Percentiles rank a stretch among this genome's conserved stretches.
These are phyloP conservation scores for Tiliacea citrago DNA, from an alignment of 2,888 invertebrate species.

Conservation along the genomic window DNA sequence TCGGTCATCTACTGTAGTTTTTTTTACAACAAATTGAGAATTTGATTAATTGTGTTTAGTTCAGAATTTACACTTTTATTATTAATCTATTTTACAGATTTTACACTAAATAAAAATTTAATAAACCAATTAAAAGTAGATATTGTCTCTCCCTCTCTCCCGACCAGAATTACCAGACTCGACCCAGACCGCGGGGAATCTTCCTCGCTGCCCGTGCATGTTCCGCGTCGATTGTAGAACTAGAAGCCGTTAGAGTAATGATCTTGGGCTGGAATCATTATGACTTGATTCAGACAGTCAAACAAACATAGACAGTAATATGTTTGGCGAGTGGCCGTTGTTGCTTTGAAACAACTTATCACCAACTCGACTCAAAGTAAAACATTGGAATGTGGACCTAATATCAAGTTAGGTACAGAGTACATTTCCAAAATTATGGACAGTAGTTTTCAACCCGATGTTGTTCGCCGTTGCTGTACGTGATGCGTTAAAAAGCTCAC, in stretches of 20 bases:
- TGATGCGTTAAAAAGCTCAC: background rate
- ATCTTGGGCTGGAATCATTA: background rate
- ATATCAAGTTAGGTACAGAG: background rate
- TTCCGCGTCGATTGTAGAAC: background rate
- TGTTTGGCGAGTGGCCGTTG: background rate
- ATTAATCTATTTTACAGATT: no score
- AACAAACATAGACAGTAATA: background rate
- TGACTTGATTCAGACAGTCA: background rate
- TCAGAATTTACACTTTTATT: no score
- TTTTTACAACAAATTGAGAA: no score
- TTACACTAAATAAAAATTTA: no score
- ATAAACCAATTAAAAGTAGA: no score
- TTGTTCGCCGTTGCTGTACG: background rate
- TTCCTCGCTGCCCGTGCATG: background rate
- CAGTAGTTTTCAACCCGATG: background rate
- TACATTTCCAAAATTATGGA: background rate
- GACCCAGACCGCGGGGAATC: background rate
- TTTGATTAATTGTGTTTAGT: no score
- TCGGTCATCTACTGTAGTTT: no score
- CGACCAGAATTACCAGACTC: background rate
- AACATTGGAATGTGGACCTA: background rate
- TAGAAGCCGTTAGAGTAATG: background rate
- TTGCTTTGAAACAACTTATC: background rate
- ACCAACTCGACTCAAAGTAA: slow-evolving; percentile 1
- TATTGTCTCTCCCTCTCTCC: no score